These are phyloP conservation scores for Zingel zingel DNA, from an alignment of 2,113 vertebrate species.

Conservation along the genomic window DNA sequence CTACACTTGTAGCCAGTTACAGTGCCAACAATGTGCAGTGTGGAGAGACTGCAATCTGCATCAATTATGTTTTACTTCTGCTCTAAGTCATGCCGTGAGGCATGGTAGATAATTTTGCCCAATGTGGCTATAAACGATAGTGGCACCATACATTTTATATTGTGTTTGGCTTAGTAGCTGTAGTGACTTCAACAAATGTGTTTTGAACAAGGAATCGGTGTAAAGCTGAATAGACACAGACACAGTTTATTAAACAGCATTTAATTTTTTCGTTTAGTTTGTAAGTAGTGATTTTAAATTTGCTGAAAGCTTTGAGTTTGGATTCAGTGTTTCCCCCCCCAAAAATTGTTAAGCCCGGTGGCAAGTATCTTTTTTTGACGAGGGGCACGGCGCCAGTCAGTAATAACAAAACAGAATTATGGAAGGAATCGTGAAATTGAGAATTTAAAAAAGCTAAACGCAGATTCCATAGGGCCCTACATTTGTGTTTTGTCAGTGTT, in stretches of 20 bases:
- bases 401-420: no score
- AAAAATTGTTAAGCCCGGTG: no score
- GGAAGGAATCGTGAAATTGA: no score
- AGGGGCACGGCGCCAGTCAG: no score
- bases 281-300: not conserved
- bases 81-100: not conserved
- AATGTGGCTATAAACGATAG: slow-evolving; percentile 10
- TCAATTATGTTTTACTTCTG: slow-evolving; percentile 9
- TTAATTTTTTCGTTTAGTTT: not conserved
- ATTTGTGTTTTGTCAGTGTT: no score
- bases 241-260: not conserved
- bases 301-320: not conserved
- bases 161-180: not conserved
- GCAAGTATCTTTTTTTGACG: no score
- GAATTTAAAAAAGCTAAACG: no score
- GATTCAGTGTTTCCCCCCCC: not conserved
- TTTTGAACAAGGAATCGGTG: not conserved
- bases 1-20: slow-evolving; percentile 30
- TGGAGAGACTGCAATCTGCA: not conserved
- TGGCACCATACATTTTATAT: not conserved
- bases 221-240: not conserved
- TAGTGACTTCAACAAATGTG: not conserved
- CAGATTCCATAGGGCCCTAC: no score
- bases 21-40: slow-evolving; percentile 1
- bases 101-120: not conserved